Percentiles rank a stretch among this genome's conserved stretches.
These are phyloP conservation scores for Nycteola revayana DNA, from an alignment of 2,888 invertebrate genomes.

Conservation along the genomic window DNA sequence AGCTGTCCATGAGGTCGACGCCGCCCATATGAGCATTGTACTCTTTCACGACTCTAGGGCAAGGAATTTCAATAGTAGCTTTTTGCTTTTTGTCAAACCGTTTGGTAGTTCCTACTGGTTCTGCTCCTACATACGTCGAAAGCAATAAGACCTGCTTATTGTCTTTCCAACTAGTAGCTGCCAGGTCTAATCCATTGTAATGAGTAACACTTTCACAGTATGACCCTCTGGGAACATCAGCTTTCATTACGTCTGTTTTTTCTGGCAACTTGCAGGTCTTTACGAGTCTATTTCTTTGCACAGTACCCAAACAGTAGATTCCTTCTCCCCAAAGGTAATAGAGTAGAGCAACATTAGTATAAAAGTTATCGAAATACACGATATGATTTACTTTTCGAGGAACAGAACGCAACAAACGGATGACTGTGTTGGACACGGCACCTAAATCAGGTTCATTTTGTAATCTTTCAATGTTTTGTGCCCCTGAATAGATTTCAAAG, in stretches of 20 bases:
- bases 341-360: no score
- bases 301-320: no score
- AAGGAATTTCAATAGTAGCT: conserved; percentile 27
- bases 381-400: conserved; percentile 37
- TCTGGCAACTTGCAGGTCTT: conserved; percentile 37
- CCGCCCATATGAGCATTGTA: conserved; percentile 33
- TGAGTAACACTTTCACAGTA: conserved; percentile 36
- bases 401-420: conserved; percentile 34
- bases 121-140: conserved; percentile 45
- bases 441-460: conserved; percentile 39
- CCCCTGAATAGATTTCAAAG: no score
- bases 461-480: conserved; percentile 26
- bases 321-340: no score
- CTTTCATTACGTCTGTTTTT: conserved; percentile 37
- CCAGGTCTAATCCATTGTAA: conserved; percentile 34
- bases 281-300: conserved; percentile 31
- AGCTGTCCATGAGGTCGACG: conserved; percentile 29
- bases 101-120: conserved; percentile 36
- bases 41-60: conserved; percentile 33
- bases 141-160: conserved; percentile 45
- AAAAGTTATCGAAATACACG: no score
- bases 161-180: conserved; percentile 44
- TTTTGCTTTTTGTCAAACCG: conserved; percentile 37
- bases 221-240: conserved; percentile 35
- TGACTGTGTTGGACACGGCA: conserved; percentile 33